Evolutionary conservation across 2,113 vertebrate species (phyloP).

Genomic region (Cromileptes altivelis): DNA sequence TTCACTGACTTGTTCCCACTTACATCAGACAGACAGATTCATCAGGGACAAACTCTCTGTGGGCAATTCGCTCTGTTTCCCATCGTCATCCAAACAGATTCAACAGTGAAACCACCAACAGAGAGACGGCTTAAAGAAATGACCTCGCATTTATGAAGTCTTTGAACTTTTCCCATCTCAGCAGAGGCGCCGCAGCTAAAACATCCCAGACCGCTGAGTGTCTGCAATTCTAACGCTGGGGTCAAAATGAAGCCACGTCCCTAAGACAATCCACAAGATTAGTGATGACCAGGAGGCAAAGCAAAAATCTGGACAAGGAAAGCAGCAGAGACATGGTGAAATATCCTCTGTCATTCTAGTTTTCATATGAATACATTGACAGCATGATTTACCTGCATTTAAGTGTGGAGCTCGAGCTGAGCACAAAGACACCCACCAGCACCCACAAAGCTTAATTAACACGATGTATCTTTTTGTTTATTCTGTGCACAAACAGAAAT

Average conservation of each 20-base stretch:
- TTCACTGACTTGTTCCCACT: conserved; percentile 2
- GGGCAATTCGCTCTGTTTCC: conserved; percentile 20
- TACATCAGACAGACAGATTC: conserved; percentile 26
- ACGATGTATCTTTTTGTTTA: too few species aligned
- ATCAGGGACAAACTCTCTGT: conserved; percentile 2
- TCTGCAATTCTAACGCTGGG: conserved; percentile 34
- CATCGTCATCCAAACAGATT: conserved; percentile 35
- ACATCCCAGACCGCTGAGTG: conserved; percentile 48
- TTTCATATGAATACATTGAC: background rate
- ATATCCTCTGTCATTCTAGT: background rate
- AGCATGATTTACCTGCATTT: background rate
- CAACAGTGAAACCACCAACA: conserved; percentile 42
- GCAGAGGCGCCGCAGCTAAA: conserved; percentile 48
- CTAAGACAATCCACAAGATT: conserved; percentile 24
- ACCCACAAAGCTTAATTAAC: too few species aligned
- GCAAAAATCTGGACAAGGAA: conserved; percentile 10
- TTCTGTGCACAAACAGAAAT: too few species aligned
- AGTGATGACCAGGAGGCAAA: conserved; percentile 23
- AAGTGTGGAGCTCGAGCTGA: background rate
- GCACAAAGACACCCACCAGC: too few species aligned
- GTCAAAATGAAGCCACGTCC: conserved; percentile 50
- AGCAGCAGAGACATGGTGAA: background rate
- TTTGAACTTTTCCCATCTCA: conserved; percentile 64
- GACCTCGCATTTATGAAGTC: conserved; percentile 51
- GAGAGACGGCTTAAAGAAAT: conserved; percentile 39